phyloP scores from a whole-genome alignment of 2,797 vertebrate species.

The Microcaecilia unicolor region DNA sequence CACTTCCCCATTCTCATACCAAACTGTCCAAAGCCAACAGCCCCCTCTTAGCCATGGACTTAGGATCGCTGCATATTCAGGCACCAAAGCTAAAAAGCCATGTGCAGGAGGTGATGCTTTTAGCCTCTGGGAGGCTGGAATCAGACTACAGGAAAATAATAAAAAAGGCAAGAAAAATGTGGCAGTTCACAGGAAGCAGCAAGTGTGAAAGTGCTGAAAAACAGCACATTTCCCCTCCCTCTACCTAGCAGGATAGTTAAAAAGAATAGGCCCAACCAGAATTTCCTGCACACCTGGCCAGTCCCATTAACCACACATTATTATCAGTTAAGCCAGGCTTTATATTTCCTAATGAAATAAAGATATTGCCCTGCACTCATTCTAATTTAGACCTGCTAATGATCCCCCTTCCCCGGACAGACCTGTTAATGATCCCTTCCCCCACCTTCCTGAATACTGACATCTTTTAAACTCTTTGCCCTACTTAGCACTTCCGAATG shows the following conservation, averaged over 20 bases:
- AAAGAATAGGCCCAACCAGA: conserved; percentile 32
- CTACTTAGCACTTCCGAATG: background rate
- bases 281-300: conserved; percentile 32
- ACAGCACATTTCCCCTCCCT: conserved; percentile 20
- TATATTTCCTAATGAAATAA: background rate
- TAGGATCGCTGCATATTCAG: too few relatives aligned
- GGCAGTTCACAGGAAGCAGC: background rate
- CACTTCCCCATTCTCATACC: too few relatives aligned
- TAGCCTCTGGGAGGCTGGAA: conserved; percentile 17
- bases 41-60: too few relatives aligned
- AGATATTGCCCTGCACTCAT: conserved; percentile 1
- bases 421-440: too few relatives aligned
- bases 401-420: too few relatives aligned
- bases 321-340: conserved; percentile 4
- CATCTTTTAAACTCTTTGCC: background rate
- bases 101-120: too few relatives aligned
- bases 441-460: background rate
- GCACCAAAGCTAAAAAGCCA: too few relatives aligned
- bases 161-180: conserved; percentile 2
- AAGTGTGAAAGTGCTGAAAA: background rate
- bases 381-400: conserved; percentile 4
- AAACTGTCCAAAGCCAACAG: too few relatives aligned
- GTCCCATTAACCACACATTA: conserved; percentile 15
- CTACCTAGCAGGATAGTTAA: conserved; percentile 28
- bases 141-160: conserved; percentile 16